phyloP scores from a whole-genome alignment of 2,888 invertebrate genomes.

The Parnassius smintheus region DNA sequence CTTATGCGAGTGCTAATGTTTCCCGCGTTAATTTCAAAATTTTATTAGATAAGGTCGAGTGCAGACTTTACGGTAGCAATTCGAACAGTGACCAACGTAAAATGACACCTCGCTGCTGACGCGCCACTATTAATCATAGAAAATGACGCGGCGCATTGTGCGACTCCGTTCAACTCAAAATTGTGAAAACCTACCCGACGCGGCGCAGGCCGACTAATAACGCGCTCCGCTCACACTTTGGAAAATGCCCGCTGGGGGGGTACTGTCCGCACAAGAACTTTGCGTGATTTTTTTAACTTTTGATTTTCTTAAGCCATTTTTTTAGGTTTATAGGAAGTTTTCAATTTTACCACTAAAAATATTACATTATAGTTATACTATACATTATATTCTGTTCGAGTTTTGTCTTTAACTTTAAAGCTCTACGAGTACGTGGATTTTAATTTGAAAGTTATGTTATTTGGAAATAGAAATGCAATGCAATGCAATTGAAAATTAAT shows the following conservation, averaged over 20 bases:
- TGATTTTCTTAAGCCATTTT: too few species aligned
- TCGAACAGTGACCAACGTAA: slow-evolving; percentile 15
- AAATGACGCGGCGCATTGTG: slow-evolving; percentile 73
- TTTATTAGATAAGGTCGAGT: slow-evolving; percentile 28
- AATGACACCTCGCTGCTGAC: slow-evolving; percentile 35
- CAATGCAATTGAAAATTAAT: too few species aligned
- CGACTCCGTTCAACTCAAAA: slow-evolving; percentile 67
- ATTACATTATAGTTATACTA: too few species aligned
- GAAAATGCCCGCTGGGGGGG: slow-evolving; percentile 62
- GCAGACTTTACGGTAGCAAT: slow-evolving; percentile 25
- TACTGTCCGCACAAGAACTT: slow-evolving; percentile 51
- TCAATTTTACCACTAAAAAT: too few species aligned
- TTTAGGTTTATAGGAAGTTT: too few species aligned
- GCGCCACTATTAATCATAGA: slow-evolving; percentile 76
- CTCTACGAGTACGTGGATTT: too few species aligned
- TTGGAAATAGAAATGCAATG: too few species aligned
- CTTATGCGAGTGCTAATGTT: background rate
- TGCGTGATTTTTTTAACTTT: too few species aligned
- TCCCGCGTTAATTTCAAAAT: background rate
- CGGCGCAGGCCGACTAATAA: slow-evolving; percentile 68
- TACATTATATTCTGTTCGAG: too few species aligned
- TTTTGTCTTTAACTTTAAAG: too few species aligned
- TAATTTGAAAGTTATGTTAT: too few species aligned
- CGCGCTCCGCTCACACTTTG: slow-evolving; percentile 68
- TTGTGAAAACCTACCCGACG: slow-evolving; percentile 77